Evolutionary conservation across 2,888 invertebrate genomes (phyloP).

Genomic region (Odontocolon sp.): DNA sequence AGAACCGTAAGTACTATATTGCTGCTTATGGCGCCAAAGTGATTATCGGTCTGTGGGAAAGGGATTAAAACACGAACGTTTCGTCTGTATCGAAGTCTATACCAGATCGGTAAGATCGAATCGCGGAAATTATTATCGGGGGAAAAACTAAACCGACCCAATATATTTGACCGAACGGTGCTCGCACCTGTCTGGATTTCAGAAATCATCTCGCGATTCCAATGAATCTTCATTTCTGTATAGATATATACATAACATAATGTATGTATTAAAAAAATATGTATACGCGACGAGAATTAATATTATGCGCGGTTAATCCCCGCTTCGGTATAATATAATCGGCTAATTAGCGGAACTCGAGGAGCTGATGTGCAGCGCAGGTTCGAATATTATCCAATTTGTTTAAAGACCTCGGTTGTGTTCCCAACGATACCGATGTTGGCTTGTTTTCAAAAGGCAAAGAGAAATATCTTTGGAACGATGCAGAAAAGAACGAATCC

Average conservation of each 20-base stretch:
- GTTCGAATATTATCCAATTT: constrained; percentile 54
- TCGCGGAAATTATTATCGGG: too few relatives aligned
- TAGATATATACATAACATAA: not conserved
- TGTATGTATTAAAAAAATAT: not conserved
- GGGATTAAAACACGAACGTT: constrained; percentile 28
- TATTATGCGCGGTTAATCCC: constrained; percentile 46
- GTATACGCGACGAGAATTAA: constrained; percentile 40
- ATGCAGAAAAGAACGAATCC: constrained; percentile 31
- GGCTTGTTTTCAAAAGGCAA: constrained; percentile 19
- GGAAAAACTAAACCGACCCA: constrained; percentile 1
- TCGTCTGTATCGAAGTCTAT: not conserved
- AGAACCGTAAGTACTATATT: not conserved
- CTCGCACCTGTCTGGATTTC: constrained; percentile 22
- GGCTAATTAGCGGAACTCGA: constrained; percentile 59
- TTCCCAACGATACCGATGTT: not conserved
- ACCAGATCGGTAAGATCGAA: not conserved
- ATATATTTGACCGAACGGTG: constrained; percentile 2
- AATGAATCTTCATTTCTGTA: not conserved
- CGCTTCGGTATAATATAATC: constrained; percentile 49
- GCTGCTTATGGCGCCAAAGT: constrained; percentile 34
- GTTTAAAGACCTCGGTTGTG: constrained; percentile 33
- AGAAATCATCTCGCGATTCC: not conserved
- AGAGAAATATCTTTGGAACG: constrained; percentile 31
- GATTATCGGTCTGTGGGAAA: constrained; percentile 22
- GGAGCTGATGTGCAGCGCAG: constrained; percentile 33